A percentile compares a stretch with the other conserved stretches of the same genome.
Conservation (phyloP, 2,888 invertebrate genomes). For the Amphimallon solstitiale region DNA sequence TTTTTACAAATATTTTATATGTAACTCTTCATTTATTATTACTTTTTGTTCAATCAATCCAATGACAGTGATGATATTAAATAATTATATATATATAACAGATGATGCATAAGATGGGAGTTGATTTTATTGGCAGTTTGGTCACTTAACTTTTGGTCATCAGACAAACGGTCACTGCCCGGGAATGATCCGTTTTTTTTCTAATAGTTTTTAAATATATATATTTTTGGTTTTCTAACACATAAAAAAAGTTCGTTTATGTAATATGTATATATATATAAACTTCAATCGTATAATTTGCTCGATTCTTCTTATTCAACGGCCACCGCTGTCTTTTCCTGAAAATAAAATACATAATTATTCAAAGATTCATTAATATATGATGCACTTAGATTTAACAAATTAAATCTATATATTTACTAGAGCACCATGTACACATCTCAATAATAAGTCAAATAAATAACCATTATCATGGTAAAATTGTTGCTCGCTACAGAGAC, state of each 20-base stretch:
- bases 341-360: slow-evolving; percentile 35
- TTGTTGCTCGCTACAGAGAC: no score
- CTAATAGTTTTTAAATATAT: slow-evolving; percentile 42
- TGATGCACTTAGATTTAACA: no score
- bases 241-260: slow-evolving; percentile 54
- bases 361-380: neutral
- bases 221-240: slow-evolving; percentile 53
- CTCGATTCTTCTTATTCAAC: slow-evolving; percentile 52
- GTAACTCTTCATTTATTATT: no score
- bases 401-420: no score
- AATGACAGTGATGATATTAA: slow-evolving; percentile 35
- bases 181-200: slow-evolving; percentile 57
- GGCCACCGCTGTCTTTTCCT: slow-evolving; percentile 52
- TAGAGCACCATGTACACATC: no score
- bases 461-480: no score
- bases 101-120: slow-evolving; percentile 24
- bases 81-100: slow-evolving; percentile 46
- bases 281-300: slow-evolving; percentile 29
- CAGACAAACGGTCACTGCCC: slow-evolving; percentile 58
- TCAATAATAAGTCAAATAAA: no score
- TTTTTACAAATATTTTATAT: neutral
- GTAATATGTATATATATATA: slow-evolving; percentile 34
- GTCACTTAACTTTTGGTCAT: slow-evolving; percentile 55
- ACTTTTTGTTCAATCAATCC: slow-evolving; percentile 25
- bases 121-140: slow-evolving; percentile 59